Evolutionary conservation across 2,797 vertebrate species (phyloP).

Genomic region (Rhynchonycteris naso): DNA sequence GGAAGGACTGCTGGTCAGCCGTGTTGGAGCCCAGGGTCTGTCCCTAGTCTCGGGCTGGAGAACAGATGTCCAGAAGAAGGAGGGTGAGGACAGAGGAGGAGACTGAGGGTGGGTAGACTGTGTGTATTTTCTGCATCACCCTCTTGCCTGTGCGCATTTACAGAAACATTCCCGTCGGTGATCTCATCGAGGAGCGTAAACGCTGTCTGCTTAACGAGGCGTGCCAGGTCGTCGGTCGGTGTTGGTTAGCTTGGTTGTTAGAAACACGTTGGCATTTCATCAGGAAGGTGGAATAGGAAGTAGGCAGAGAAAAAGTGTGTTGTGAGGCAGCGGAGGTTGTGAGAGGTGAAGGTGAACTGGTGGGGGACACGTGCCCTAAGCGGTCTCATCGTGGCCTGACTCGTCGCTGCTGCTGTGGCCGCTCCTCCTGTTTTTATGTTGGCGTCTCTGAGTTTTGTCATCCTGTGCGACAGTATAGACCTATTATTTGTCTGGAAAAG

Average conservation of each 20-base stretch:
- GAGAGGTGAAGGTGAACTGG: neutral
- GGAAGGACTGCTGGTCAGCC: neutral
- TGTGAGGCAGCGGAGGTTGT: neutral
- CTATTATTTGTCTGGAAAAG: neutral
- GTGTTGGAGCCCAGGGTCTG: too few relatives aligned
- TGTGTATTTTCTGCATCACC: neutral
- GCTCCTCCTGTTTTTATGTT: accelerated
- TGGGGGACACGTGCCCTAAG: neutral
- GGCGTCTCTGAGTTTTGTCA: neutral
- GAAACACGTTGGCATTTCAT: neutral
- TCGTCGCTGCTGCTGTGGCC: neutral
- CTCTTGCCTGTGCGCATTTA: neutral
- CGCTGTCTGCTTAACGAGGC: neutral
- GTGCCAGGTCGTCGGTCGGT: neutral
- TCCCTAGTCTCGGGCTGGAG: neutral
- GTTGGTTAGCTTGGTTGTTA: neutral
- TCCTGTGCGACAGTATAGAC: neutral
- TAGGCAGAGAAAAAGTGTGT: neutral
- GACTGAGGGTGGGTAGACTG: neutral
- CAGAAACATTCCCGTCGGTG: neutral
- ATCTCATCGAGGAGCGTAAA: neutral
- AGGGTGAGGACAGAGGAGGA: neutral
- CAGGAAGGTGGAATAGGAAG: neutral
- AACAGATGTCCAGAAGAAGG: neutral
- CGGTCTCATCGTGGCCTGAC: neutral